Percentiles rank a stretch among this genome's conserved stretches.
phyloP scores from a whole-genome alignment of 2,797 vertebrate genomes.

The Selene dorsalis region DNA sequence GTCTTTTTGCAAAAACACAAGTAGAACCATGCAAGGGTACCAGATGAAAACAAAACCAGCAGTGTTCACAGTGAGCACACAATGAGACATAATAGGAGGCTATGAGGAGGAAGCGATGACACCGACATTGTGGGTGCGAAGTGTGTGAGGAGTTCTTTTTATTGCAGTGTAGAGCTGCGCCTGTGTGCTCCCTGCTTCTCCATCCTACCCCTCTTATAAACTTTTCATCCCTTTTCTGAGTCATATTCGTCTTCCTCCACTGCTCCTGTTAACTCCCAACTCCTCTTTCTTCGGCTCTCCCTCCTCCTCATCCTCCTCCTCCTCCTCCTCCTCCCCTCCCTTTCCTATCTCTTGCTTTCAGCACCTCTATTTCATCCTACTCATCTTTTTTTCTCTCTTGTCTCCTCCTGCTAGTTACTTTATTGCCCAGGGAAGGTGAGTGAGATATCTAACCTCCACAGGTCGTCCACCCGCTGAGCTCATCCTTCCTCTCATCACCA shows the following conservation, averaged over 20 bases:
- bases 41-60: constrained; percentile 32
- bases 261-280: constrained; percentile 47
- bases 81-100: constrained; percentile 3
- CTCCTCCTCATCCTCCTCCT: constrained; percentile 20
- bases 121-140: constrained; percentile 52
- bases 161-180: constrained; percentile 44
- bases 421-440: constrained; percentile 62
- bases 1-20: constrained; percentile 33
- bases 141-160: constrained; percentile 54
- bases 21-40: constrained; percentile 14
- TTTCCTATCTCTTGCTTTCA: constrained; percentile 39
- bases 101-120: constrained; percentile 44
- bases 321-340: constrained; percentile 20
- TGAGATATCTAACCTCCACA: constrained; percentile 67
- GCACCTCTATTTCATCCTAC: constrained; percentile 58
- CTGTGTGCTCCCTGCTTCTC: constrained; percentile 28
- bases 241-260: constrained; percentile 64
- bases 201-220: constrained; percentile 55
- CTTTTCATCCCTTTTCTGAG: constrained; percentile 57
- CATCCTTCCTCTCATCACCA: constrained; percentile 37
- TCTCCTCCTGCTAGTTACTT: constrained; percentile 49
- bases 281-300: constrained; percentile 21
- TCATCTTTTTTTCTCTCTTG: constrained; percentile 28
- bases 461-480: constrained; percentile 44
- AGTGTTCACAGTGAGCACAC: constrained; percentile 17